Evolutionary conservation across 1,140 invertebrate genomes (phyloP).

Genomic region (Bicyclus anynana): DNA sequence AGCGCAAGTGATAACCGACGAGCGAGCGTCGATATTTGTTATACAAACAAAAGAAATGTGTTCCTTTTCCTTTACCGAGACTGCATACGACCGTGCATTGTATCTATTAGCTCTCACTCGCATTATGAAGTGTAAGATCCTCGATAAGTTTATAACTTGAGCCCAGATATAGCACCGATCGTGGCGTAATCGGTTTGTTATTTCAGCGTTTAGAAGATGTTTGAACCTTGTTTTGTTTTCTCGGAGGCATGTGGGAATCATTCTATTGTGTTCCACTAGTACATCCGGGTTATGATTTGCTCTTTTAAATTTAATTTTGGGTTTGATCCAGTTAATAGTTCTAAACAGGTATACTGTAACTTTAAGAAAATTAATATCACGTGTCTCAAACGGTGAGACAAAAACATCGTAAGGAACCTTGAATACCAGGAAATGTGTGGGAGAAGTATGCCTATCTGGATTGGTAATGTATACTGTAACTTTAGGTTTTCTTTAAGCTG

Average conservation of each 20-base stretch:
- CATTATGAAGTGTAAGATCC: constrained; percentile 18
- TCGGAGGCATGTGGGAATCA: constrained; percentile 74
- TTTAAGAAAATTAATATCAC: no score
- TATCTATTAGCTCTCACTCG: constrained; percentile 4
- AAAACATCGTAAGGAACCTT: no score
- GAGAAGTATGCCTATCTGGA: no score
- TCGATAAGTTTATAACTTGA: constrained; percentile 38
- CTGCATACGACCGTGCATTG: constrained; percentile 1
- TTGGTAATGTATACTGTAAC: no score
- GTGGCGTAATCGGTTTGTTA: constrained; percentile 71
- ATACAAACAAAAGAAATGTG: constrained; percentile 18
- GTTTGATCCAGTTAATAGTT: constrained; percentile 22
- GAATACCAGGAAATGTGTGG: no score
- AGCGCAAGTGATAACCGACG: constrained; percentile 42
- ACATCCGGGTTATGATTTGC: constrained; percentile 70
- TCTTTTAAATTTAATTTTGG: constrained; percentile 34
- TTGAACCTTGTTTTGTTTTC: constrained; percentile 70
- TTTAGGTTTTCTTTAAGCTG: no score
- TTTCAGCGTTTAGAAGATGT: constrained; percentile 72
- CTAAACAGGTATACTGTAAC: constrained; percentile 11
- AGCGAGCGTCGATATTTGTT: constrained; percentile 30
- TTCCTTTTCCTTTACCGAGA: not conserved
- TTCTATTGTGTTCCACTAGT: constrained; percentile 70
- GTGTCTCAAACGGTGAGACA: no score
- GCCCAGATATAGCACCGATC: constrained; percentile 46